Base-by-base conservation (phyloP, 2,888 invertebrate species). In the Luffia ferchaultella region DNA sequence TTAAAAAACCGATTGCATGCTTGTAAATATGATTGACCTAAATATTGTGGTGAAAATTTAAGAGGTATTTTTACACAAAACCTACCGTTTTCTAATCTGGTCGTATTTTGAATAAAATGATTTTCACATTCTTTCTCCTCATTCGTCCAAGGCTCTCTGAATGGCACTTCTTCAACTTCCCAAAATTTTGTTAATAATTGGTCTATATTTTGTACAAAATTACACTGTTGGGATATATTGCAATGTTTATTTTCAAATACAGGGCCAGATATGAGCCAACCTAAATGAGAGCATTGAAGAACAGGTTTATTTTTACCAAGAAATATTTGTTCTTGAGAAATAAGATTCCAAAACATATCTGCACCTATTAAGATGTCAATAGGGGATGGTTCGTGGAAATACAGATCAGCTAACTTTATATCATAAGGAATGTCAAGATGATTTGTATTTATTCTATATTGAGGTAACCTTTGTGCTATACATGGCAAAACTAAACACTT, bases 21-120 rank as follows among this genome's bases (percentile, higher is more conserved):
- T 16, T 43, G 16, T 7, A 45, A 18, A 17, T 49, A 54, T 16
- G 55, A 54, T 9, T 59, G 54, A 12, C 57, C 56, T 16, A 57
- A 47, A 15, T 42, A 20, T 18, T 54, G 54, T 44, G 53, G 19
- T 20, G 56, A 42, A 17, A 54, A 48, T 9, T 18, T 45, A 7
- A 56, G 47, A 5, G 59, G 59, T 12, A 59, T 57, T 16, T 53
- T 53, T 3, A 59, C 57, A 7, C 40, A 53, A 50, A 56, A 59
- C n/a, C 57, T 49, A 18, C 57, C 58, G n/a, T 48, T 48, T 16
- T 49, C 43, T 15, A 49, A 46, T 16, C 55, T 56, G 18, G 40
- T 43, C 1, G 59, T 58, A 2, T 54, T 55, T 40, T 52, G 18
- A 1, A 16, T 46, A 43, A 56, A 59, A 15, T 52, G 18, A 1